Evolutionary conservation across 2,113 vertebrate genomes (phyloP).

Genomic region (Brachionichthys hirsutus): DNA sequence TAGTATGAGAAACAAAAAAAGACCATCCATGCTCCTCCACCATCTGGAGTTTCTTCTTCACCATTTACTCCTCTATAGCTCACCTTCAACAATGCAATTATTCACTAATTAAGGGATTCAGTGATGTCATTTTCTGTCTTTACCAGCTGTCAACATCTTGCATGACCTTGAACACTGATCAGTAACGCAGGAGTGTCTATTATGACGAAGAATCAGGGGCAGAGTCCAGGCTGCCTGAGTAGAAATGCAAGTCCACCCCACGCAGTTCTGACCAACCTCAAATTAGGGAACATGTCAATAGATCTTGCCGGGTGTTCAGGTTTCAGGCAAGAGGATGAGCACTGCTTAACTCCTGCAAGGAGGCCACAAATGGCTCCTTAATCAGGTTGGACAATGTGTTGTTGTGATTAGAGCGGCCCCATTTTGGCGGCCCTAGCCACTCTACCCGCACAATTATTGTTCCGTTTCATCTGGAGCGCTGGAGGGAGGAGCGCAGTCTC

Average conservation of each 20-base stretch:
- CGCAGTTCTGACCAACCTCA: conserved; percentile 63
- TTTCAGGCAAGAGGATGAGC: conserved; percentile 73
- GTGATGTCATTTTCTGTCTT: conserved; percentile 30
- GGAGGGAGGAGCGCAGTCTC: conserved; percentile 56
- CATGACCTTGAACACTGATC: conserved; percentile 40
- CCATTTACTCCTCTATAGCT: conserved; percentile 1
- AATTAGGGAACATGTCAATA: conserved; percentile 70
- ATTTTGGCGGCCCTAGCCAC: conserved; percentile 69
- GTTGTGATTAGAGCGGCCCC: conserved; percentile 77
- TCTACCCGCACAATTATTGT: conserved; percentile 75
- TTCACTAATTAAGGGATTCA: conserved; percentile 29
- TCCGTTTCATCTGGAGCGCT: conserved; percentile 70
- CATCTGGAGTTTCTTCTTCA: too few relatives aligned
- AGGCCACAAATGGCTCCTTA: conserved; percentile 78
- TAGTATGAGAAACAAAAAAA: background rate
- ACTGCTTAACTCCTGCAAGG: conserved; percentile 67
- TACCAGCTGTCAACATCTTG: conserved; percentile 41
- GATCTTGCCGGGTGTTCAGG: conserved; percentile 68
- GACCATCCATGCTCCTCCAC: too few relatives aligned
- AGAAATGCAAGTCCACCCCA: conserved; percentile 65
- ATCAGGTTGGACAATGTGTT: conserved; percentile 80
- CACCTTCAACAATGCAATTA: conserved; percentile 4
- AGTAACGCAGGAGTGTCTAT: conserved; percentile 43
- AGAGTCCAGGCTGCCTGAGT: conserved; percentile 64
- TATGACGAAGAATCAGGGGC: conserved; percentile 44